Conservation (phyloP, 2,888 invertebrate genomes). For the Drosophila putrida region DNA sequence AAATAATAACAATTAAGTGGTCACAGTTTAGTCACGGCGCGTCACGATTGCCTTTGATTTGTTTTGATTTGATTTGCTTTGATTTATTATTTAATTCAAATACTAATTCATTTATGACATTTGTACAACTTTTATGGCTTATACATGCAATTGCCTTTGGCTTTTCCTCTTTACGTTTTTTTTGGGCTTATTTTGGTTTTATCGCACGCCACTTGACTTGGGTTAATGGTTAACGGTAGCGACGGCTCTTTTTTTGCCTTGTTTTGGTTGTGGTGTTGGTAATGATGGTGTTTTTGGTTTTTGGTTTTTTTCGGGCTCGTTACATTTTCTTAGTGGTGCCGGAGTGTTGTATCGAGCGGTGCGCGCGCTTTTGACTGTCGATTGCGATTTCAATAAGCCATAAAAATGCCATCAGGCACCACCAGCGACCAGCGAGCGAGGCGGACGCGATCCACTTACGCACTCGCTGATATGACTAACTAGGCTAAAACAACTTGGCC, state of each 20-base stretch:
- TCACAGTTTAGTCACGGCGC: conserved; percentile 31
- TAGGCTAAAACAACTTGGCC: conserved; percentile 45
- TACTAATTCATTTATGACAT: conserved; percentile 55
- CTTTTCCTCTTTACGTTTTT: background rate
- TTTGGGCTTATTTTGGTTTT: conserved; percentile 18
- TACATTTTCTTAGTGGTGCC: conserved; percentile 35
- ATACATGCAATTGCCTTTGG: conserved; percentile 33
- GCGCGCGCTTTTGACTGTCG: conserved; percentile 76
- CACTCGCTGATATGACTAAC: conserved; percentile 61
- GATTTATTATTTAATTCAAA: conserved; percentile 51
- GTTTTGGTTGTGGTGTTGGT: background rate
- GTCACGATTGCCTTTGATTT: conserved; percentile 33
- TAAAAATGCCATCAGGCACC: conserved; percentile 56
- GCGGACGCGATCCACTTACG: conserved; percentile 44
- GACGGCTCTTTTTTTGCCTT: conserved; percentile 44
- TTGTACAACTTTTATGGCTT: conserved; percentile 10
- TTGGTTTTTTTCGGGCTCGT: conserved; percentile 1
- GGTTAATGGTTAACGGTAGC: conserved; percentile 26
- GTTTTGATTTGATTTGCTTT: conserved; percentile 21
- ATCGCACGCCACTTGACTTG: conserved; percentile 42
- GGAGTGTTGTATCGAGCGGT: conserved; percentile 54
- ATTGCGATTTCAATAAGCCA: conserved; percentile 72
- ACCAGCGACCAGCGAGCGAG: conserved; percentile 15
- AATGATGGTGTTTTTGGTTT: too few species aligned
- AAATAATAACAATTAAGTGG: conserved; percentile 28